A percentile compares a stretch with the other conserved stretches of the same genome.
These are phyloP conservation scores for Drosophila greeni DNA, from an alignment of 2,888 invertebrate genomes.

Conservation along the genomic window DNA sequence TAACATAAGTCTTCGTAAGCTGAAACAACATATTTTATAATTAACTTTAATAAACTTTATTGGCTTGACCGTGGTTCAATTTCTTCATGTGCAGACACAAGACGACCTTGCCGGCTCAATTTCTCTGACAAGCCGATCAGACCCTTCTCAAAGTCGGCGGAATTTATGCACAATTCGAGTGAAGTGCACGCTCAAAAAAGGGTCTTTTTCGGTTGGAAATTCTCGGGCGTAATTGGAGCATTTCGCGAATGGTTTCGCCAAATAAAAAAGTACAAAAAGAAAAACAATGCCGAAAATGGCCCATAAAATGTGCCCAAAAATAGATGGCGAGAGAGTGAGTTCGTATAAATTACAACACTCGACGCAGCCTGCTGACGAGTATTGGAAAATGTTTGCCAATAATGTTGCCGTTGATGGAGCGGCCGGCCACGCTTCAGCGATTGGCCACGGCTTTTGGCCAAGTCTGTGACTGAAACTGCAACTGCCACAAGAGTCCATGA, in stretches of 20 bases:
- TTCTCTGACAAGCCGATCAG: conserved; percentile 42
- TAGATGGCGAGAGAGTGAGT: conserved; percentile 45
- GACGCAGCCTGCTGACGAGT: conserved; percentile 39
- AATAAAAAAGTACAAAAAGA: conserved; percentile 15
- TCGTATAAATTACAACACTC: conserved; percentile 66
- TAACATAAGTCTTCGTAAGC: background rate
- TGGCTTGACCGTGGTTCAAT: background rate
- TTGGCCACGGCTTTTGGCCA: conserved; percentile 47
- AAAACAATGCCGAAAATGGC: conserved; percentile 40
- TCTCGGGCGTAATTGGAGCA: conserved; percentile 66
- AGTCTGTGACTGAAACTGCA: conserved; percentile 33
- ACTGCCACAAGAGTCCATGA: conserved; percentile 35
- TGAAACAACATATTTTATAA: too few species aligned
- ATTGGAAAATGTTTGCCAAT: conserved; percentile 71
- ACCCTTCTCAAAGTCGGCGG: conserved; percentile 34
- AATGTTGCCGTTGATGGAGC: conserved; percentile 58
- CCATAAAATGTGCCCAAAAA: conserved; percentile 43
- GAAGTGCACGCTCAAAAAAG: conserved; percentile 22
- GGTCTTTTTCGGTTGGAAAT: conserved; percentile 41
- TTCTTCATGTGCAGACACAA: conserved; percentile 1
- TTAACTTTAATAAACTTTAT: background rate
- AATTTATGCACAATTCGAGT: conserved; percentile 25
- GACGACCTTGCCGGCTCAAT: conserved; percentile 34
- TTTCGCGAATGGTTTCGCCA: conserved; percentile 50
- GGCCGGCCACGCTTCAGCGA: conserved; percentile 66